These are phyloP conservation scores for Tupiocoris notatus DNA, from an alignment of 2,888 invertebrate genomes.

Conservation along the genomic window DNA sequence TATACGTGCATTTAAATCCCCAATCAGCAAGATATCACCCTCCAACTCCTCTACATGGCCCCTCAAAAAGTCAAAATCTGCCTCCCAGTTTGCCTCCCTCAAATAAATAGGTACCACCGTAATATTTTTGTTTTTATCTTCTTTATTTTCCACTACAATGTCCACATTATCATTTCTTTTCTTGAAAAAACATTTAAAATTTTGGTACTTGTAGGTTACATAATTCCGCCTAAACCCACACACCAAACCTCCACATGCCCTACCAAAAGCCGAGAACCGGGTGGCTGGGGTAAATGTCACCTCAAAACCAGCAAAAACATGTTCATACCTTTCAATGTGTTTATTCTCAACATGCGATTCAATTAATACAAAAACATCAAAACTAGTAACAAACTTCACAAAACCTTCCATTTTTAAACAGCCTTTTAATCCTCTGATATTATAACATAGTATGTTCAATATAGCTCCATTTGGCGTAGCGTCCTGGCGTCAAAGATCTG, in stretches of 20 bases:
- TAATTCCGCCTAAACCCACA: background rate
- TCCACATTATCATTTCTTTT: background rate
- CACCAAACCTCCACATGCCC: background rate
- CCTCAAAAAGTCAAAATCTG: background rate
- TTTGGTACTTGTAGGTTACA: background rate
- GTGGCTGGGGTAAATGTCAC: background rate
- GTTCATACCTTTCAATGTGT: background rate
- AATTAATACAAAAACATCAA: background rate
- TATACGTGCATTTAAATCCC: background rate
- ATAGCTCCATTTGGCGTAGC: no score
- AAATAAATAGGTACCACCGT: background rate
- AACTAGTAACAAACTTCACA: background rate
- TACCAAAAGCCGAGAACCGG: background rate
- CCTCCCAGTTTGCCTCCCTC: background rate
- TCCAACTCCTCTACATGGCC: background rate
- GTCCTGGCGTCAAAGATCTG: background rate
- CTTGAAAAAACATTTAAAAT: background rate
- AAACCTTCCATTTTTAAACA: background rate
- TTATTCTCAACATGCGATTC: background rate
- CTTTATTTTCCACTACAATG: background rate
- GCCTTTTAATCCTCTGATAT: background rate
- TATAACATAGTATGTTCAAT: background rate
- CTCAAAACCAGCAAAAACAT: background rate
- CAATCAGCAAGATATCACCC: background rate
- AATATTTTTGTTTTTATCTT: background rate